Conservation (phyloP, 2,797 vertebrate species). For the Sebastes minor region DNA sequence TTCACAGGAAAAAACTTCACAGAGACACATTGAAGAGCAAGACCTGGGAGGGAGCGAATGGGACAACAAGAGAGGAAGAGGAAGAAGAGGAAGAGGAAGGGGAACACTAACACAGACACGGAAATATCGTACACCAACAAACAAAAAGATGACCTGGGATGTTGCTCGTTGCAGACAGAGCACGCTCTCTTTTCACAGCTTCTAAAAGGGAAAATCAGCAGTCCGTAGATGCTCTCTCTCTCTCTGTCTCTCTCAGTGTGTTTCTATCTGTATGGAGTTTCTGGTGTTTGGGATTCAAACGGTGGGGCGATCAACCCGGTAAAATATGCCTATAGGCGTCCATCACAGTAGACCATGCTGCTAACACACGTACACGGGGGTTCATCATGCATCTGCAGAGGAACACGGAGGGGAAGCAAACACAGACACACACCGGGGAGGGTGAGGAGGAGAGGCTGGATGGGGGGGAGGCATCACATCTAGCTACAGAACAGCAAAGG, state of each 20-base stretch:
- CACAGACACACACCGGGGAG: slow-evolving; percentile 32
- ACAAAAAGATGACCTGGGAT: slow-evolving; percentile 50
- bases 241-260: neutral
- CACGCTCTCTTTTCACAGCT: slow-evolving; percentile 57
- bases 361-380: slow-evolving; percentile 60
- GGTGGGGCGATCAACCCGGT: slow-evolving; percentile 6
- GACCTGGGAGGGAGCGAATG: slow-evolving; percentile 39
- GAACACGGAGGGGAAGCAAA: slow-evolving; percentile 45
- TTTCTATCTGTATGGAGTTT: neutral
- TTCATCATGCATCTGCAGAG: slow-evolving; percentile 74
- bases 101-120: slow-evolving; percentile 68
- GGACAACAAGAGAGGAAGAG: neutral
- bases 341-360: slow-evolving; percentile 77
- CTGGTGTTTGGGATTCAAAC: slow-evolving; percentile 26
- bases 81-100: neutral
- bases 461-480: slow-evolving; percentile 54
- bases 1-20: slow-evolving; percentile 76
- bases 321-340: slow-evolving; percentile 44
- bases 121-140: slow-evolving; percentile 63
- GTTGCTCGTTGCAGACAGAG: slow-evolving; percentile 34
- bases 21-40: slow-evolving; percentile 73
- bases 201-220: slow-evolving; percentile 22
- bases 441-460: neutral
- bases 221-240: neutral
- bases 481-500: slow-evolving; percentile 74